Percentiles rank a stretch among this genome's conserved stretches.
Evolutionary conservation across 2,888 invertebrate genomes (phyloP).

Genomic region (Dryobota labecula): DNA sequence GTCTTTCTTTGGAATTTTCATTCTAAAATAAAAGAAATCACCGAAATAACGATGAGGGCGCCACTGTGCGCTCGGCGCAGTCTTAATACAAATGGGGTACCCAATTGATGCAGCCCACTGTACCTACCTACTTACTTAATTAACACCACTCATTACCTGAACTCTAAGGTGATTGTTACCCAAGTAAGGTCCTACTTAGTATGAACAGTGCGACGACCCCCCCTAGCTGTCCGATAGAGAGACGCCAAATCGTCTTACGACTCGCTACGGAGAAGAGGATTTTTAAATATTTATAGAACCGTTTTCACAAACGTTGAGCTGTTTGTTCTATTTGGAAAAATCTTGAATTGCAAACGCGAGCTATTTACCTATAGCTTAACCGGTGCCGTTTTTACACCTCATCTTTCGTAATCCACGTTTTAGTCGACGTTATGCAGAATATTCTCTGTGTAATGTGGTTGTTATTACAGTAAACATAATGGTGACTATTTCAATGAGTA

Average conservation of each 20-base stretch:
- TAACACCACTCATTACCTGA: slow-evolving; percentile 30
- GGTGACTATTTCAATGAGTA: not conserved
- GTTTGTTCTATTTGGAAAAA: slow-evolving; percentile 70
- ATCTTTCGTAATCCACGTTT: slow-evolving; percentile 30
- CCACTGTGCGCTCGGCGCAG: too few relatives aligned
- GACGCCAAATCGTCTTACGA: slow-evolving; percentile 72
- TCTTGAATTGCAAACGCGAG: slow-evolving; percentile 60
- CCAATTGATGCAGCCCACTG: too few relatives aligned
- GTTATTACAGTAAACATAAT: slow-evolving; percentile 13
- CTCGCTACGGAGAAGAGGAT: slow-evolving; percentile 62
- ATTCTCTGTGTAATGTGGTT: slow-evolving; percentile 17
- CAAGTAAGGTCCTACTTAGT: slow-evolving; percentile 25
- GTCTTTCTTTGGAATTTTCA: too few relatives aligned
- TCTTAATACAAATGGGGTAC: too few relatives aligned
- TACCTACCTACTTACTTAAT: slow-evolving; percentile 5
- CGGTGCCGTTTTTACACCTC: slow-evolving; percentile 32
- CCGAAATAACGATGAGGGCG: too few relatives aligned
- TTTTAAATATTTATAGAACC: slow-evolving; percentile 77
- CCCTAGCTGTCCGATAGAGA: slow-evolving; percentile 50
- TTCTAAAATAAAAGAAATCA: too few relatives aligned
- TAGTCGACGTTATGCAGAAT: slow-evolving; percentile 10
- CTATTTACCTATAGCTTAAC: slow-evolving; percentile 51
- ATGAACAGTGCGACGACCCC: slow-evolving; percentile 11
- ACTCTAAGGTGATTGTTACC: slow-evolving; percentile 39
- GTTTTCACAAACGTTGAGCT: slow-evolving; percentile 72